Evolutionary conservation across 1,140 invertebrate species (phyloP).

Genomic region (Diabrotica undecimpunctata): DNA sequence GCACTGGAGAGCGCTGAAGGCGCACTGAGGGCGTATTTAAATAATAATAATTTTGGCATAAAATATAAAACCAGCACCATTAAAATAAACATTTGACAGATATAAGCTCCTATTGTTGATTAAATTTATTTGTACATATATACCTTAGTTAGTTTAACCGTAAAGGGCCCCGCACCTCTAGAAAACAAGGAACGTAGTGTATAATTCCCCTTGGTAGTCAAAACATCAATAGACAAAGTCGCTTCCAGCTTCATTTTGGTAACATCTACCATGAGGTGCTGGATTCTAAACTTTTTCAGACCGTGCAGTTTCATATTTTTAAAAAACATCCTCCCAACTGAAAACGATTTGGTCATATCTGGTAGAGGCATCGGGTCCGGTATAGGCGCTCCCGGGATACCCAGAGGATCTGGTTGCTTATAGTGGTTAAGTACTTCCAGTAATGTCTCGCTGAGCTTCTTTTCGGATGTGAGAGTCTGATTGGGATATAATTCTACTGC

Average conservation of each 20-base stretch:
- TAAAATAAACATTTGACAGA: too few relatives aligned
- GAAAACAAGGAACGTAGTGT: slow-evolving; percentile 67
- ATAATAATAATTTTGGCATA: too few relatives aligned
- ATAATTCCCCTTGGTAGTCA: slow-evolving; percentile 73
- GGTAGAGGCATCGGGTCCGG: slow-evolving; percentile 77
- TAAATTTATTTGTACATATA: too few relatives aligned
- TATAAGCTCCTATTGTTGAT: too few relatives aligned
- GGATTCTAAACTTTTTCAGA: slow-evolving; percentile 71
- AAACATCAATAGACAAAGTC: slow-evolving; percentile 61
- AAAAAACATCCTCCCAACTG: slow-evolving; percentile 67
- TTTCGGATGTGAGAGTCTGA: slow-evolving; percentile 49
- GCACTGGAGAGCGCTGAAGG: too few relatives aligned
- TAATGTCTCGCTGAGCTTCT: slow-evolving; percentile 67
- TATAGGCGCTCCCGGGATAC: slow-evolving; percentile 70
- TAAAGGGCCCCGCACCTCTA: slow-evolving; percentile 72
- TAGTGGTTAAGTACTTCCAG: slow-evolving; percentile 71
- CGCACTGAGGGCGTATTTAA: too few relatives aligned
- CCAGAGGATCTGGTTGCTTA: slow-evolving; percentile 73
- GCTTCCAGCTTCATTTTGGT: slow-evolving; percentile 66
- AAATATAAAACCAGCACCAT: too few relatives aligned
- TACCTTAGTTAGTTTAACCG: slow-evolving; percentile 67
- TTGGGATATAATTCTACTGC: background rate
- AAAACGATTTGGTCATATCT: slow-evolving; percentile 67
- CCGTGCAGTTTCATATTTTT: slow-evolving; percentile 68
- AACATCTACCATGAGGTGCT: slow-evolving; percentile 62